Conservation (phyloP, 1,140 invertebrate species). For the Drosophila pandora region DNA sequence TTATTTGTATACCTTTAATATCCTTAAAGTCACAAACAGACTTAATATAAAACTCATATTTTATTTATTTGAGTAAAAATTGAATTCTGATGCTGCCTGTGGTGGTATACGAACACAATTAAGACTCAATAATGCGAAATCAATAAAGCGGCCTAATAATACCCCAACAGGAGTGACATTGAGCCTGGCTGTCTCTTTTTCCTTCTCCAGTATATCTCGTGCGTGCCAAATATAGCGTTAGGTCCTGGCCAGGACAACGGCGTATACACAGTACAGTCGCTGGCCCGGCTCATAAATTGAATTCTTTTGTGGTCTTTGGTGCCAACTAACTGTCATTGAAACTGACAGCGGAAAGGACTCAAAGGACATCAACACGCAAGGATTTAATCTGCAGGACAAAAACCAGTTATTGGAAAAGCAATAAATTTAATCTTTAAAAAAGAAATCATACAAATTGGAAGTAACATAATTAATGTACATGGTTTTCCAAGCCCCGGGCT, state of each 20-base stretch:
- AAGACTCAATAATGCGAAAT: constrained; percentile 71
- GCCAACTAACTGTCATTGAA: constrained; percentile 70
- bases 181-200: not conserved
- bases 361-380: constrained; percentile 33
- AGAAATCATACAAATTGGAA: not conserved
- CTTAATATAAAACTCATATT: no score
- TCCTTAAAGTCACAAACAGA: not conserved
- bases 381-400: not conserved
- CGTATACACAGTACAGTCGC: constrained; percentile 14
- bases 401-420: not conserved
- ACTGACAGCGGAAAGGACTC: constrained; percentile 39
- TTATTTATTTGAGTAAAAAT: no score
- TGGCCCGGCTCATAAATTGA: constrained; percentile 58
- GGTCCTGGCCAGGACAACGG: constrained; percentile 51
- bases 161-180: constrained; percentile 37
- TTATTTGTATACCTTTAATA: no score
- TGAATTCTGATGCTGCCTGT: constrained; percentile 21
- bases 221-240: constrained; percentile 76
- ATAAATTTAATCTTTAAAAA: constrained; percentile 1
- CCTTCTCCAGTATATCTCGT: constrained; percentile 26
- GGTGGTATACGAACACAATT: constrained; percentile 52
- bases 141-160: constrained; percentile 69
- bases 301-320: constrained; percentile 63
- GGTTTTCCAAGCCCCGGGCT: not conserved
- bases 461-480: constrained; percentile 1